A percentile compares a stretch with the other conserved stretches of the same genome.
These are phyloP conservation scores for Apomyelois bistriatella DNA, from an alignment of 2,888 invertebrate species.

Conservation along the genomic window DNA sequence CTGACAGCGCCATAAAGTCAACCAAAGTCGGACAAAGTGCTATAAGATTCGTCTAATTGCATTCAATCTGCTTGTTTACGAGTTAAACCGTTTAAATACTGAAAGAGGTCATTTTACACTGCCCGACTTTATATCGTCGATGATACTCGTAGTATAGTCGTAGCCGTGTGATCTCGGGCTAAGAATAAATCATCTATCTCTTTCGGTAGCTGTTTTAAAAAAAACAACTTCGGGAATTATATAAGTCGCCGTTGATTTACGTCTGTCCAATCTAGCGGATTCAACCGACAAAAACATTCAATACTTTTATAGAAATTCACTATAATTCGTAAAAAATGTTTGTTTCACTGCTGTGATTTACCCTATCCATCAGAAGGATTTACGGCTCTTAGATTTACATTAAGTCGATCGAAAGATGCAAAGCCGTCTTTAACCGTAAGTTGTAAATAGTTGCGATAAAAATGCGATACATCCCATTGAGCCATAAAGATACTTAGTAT, in stretches of 20 bases:
- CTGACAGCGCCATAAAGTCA: not conserved
- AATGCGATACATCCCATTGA: slow-evolving; percentile 9
- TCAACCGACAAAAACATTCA: too few species aligned
- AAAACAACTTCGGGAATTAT: too few species aligned
- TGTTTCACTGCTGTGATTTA: too few species aligned
- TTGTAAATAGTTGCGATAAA: slow-evolving; percentile 3
- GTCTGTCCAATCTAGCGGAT: too few species aligned
- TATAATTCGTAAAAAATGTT: too few species aligned
- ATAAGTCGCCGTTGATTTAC: too few species aligned
- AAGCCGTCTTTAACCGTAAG: not conserved
- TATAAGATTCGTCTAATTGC: slow-evolving; percentile 3
- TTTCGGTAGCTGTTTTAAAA: too few species aligned
- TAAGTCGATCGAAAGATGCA: not conserved
- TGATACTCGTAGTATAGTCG: not conserved
- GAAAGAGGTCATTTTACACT: not conserved
- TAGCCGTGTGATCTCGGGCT: too few species aligned
- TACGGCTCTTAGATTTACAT: too few species aligned
- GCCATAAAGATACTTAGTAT: slow-evolving; percentile 1
- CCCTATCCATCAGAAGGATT: too few species aligned
- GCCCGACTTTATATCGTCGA: not conserved
- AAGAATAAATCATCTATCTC: too few species aligned
- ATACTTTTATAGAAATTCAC: too few species aligned
- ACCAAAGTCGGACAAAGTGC: slow-evolving; percentile 7
- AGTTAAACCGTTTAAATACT: not conserved
- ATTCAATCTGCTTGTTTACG: slow-evolving; percentile 6